Base-by-base conservation (phyloP, 2,888 invertebrate genomes). In the Lochmaea capreae region DNA sequence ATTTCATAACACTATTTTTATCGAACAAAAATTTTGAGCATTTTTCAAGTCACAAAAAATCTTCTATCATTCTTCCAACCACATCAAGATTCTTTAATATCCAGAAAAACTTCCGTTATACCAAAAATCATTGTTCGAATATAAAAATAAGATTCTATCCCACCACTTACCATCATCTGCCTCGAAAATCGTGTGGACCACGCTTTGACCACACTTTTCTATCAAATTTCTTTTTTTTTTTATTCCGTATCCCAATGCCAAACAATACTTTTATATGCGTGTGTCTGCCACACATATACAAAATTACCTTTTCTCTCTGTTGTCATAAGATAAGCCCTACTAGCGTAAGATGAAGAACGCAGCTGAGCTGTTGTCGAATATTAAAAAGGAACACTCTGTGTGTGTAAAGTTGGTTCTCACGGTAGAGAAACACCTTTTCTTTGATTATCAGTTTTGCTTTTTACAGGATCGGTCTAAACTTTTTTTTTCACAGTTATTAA, bases 361-460 rank as follows among this genome's bases (percentile, higher is more conserved):
- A 62, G 54, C 70, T 61, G 67, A 75, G 74, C 77, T 73, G 78
- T 76, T 79, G 79, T 78, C 79, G 79, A 81, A 80, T 78, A 76
- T 73, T 76, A 75, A 79, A 79, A 76, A 77, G 81, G 79, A 79
- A 76, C 77, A 26, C 26, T 33, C 8, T 33, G 33, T 75, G 33
- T 75, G 70, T 67, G 68, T 69, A 68, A 75, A 71, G 59, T 74
- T 54, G 72, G 71, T 83, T 83, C 83, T 81, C 83, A 83, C 83
- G 83, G 78, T 79, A 71, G 70, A 73, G 71, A 75, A 80, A 81
- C 83, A 83, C 82, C 83, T 83, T 83, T 75, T 82, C 81, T 76
- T 81, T 81, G 81, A 81, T 82, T 82, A 82, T 82, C 81, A 77
- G 80, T 79, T 80, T 78, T 43, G 62, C 42, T 39, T 43, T 18